A percentile compares a stretch with the other conserved stretches of the same genome.
Evolutionary conservation across 2,113 vertebrate species (phyloP).

Genomic region (Scophthalmus maximus): DNA sequence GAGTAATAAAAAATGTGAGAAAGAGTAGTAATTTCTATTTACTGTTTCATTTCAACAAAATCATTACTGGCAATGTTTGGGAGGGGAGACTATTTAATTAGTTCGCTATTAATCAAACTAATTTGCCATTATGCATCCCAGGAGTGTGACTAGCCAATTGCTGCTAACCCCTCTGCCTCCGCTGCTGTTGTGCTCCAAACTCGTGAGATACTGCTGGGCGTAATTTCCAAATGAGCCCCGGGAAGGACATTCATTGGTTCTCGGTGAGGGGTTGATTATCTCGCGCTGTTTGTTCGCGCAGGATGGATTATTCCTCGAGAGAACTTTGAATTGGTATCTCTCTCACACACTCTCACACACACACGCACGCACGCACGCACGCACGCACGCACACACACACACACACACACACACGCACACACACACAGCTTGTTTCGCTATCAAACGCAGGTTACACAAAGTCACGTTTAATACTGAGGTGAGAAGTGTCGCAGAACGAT

Average conservation of each 20-base stretch:
- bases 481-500: slow-evolving; percentile 39
- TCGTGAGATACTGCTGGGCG: slow-evolving; percentile 59
- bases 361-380: too few species aligned
- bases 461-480: slow-evolving; percentile 12
- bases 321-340: slow-evolving; percentile 44
- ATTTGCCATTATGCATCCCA: slow-evolving; percentile 69
- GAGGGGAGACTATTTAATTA: slow-evolving; percentile 63
- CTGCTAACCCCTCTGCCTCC: slow-evolving; percentile 66
- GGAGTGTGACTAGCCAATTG: slow-evolving; percentile 62
- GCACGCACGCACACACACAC: slow-evolving; percentile 29
- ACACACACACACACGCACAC: slow-evolving; percentile 42
- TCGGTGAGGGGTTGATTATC: slow-evolving; percentile 56
- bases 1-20: slow-evolving; percentile 49
- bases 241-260: slow-evolving; percentile 55
- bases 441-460: slow-evolving; percentile 9
- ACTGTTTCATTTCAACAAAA: slow-evolving; percentile 46
- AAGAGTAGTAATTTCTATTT: slow-evolving; percentile 14
- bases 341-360: slow-evolving; percentile 33
- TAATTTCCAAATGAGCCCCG: slow-evolving; percentile 54
- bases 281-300: slow-evolving; percentile 54
- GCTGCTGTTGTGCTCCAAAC: slow-evolving; percentile 37
- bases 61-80: slow-evolving; percentile 38
- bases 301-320: slow-evolving; percentile 54
- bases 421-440: slow-evolving; percentile 35
- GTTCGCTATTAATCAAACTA: slow-evolving; percentile 71